These are phyloP conservation scores for Branchellion lobata DNA, from an alignment of 2,888 invertebrate genomes.

Conservation along the genomic window DNA sequence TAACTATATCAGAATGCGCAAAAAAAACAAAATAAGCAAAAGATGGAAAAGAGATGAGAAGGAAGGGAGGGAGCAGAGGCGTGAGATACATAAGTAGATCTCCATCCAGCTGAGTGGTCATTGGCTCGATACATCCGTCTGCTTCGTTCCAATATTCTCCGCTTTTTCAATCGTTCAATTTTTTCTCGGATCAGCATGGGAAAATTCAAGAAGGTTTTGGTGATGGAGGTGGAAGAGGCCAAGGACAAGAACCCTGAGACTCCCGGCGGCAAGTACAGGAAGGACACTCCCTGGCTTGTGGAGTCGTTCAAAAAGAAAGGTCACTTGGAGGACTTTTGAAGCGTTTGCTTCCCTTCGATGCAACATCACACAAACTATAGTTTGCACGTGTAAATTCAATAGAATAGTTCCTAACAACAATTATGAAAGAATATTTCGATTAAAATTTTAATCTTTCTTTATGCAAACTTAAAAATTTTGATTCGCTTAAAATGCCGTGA, in stretches of 20 bases:
- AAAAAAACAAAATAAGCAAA: neutral
- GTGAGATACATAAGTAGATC: neutral
- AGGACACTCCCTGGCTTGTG: conserved; percentile 49
- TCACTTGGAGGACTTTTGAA: conserved; percentile 8
- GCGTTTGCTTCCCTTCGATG: too few species aligned
- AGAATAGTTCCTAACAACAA: too few species aligned
- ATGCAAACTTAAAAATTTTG: too few species aligned
- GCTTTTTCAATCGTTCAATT: conserved; percentile 26
- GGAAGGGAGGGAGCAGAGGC: neutral
- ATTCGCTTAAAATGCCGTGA: too few species aligned
- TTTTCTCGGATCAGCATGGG: conserved; percentile 31
- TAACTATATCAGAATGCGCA: too few species aligned
- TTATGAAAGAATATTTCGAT: too few species aligned
- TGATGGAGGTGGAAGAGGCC: conserved; percentile 48
- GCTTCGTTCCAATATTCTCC: neutral
- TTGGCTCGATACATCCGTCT: neutral
- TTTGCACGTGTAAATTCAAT: too few species aligned
- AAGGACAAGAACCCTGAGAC: conserved; percentile 49
- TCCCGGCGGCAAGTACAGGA: conserved; percentile 49
- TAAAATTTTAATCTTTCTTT: too few species aligned
- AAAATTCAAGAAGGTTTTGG: conserved; percentile 48
- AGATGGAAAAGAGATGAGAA: neutral
- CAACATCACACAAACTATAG: too few species aligned
- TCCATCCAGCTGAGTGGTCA: neutral
- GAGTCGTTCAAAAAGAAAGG: conserved; percentile 49